Percentiles rank a stretch among this genome's conserved stretches.
Evolutionary conservation across 2,888 invertebrate genomes (phyloP).

Genomic region (Drepanosiphum platanoidis): DNA sequence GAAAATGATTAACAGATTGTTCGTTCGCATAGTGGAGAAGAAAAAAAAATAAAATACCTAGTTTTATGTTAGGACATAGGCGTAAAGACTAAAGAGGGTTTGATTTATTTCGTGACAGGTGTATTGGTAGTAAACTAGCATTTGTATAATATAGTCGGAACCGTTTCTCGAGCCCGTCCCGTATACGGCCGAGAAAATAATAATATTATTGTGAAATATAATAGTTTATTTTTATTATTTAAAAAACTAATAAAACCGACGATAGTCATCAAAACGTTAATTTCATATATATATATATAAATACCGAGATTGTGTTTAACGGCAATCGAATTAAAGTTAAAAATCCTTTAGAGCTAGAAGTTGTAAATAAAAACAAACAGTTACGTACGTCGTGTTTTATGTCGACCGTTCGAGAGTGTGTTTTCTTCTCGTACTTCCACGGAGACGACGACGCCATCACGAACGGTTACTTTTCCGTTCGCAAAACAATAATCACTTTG

Average conservation of each 20-base stretch:
- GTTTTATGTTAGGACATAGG: conserved; percentile 21
- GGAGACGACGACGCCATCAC: not conserved
- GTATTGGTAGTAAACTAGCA: conserved; percentile 37
- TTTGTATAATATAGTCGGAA: conserved; percentile 19
- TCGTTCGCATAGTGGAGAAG: conserved; percentile 5
- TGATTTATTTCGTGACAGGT: conserved; percentile 40
- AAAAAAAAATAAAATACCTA: conserved; percentile 15
- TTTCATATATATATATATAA: conserved; percentile 31
- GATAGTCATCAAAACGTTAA: conserved; percentile 24
- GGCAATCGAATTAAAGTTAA: conserved; percentile 45
- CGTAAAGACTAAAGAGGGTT: conserved; percentile 34
- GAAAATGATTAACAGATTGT: conserved; percentile 46
- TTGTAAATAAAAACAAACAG: conserved; percentile 37
- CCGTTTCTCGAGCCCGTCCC: not conserved
- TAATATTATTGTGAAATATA: not conserved
- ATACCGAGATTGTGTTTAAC: conserved; percentile 44
- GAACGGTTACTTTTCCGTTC: not conserved
- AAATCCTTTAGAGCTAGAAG: conserved; percentile 24
- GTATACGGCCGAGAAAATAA: conserved; percentile 14
- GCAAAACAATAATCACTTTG: not conserved
- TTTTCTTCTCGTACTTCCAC: not conserved
- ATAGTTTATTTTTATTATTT: conserved; percentile 32
- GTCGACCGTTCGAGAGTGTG: not conserved
- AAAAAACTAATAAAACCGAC: conserved; percentile 45
- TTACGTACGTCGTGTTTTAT: not conserved